Conservation (phyloP, 1,140 invertebrate genomes). For the Ostrea denselamellosa region DNA sequence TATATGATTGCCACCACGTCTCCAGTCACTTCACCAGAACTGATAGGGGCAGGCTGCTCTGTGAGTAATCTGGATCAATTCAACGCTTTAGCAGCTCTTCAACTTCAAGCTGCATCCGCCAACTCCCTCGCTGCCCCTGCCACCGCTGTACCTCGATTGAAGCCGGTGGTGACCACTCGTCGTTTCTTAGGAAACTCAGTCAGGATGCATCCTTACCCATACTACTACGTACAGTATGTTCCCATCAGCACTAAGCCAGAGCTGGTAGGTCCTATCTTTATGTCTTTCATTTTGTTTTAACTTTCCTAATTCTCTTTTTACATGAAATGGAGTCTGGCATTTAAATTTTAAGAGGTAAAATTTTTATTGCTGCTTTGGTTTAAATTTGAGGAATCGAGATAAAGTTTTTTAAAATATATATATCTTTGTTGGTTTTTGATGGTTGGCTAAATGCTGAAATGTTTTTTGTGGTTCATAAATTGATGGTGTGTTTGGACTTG, state of each 20-base stretch:
- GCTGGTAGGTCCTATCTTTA: conserved; percentile 61
- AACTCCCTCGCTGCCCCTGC: conserved; percentile 58
- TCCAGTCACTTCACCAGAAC: conserved; percentile 45
- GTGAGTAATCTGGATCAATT: conserved; percentile 57
- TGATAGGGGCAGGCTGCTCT: conserved; percentile 40
- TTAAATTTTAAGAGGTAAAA: conserved; percentile 9
- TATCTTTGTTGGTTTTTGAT: conserved; percentile 17
- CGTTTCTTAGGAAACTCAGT: conserved; percentile 57
- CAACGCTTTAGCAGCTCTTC: conserved; percentile 57
- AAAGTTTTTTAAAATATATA: not conserved
- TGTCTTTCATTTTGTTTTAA: conserved; percentile 18
- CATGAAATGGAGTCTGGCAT: conserved; percentile 28
- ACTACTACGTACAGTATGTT: conserved; percentile 74
- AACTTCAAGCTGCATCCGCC: conserved; percentile 55
- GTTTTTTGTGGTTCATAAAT: not conserved
- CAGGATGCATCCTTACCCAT: conserved; percentile 71
- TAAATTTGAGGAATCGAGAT: conserved; percentile 11
- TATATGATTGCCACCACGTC: conserved; percentile 35
- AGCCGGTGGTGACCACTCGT: conserved; percentile 52
- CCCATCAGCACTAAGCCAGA: conserved; percentile 67
- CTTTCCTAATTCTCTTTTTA: not conserved
- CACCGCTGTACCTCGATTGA: conserved; percentile 58
- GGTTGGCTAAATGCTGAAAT: conserved; percentile 29
- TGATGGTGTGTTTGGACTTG: conserved; percentile 17
- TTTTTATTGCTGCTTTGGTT: conserved; percentile 7